Evolutionary conservation across 2,888 invertebrate species (phyloP).

Genomic region (Zaprionus obscuricornis): DNA sequence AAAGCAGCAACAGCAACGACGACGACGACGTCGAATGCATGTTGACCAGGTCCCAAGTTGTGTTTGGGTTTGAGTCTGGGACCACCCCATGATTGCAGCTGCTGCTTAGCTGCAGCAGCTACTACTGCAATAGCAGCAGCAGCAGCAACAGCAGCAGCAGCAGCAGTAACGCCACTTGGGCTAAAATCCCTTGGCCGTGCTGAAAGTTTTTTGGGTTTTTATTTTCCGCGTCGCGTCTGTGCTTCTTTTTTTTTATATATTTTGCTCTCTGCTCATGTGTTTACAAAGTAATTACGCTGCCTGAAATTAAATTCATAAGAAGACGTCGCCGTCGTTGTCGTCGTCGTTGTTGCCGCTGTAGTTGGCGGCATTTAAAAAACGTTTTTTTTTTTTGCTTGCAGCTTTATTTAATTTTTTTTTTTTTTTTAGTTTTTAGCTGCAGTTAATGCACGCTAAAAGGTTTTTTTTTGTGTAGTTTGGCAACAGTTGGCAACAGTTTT

Average conservation of each 20-base stretch:
- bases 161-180: conserved; percentile 57
- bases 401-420: conserved; percentile 19
- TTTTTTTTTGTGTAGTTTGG: conserved; percentile 34
- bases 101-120: conserved; percentile 37
- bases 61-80: conserved; percentile 3
- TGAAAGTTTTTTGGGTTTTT: conserved; percentile 43
- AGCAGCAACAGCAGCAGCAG: conserved; percentile 52
- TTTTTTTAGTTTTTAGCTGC: conserved; percentile 33
- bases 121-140: conserved; percentile 24
- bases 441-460: conserved; percentile 75
- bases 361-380: conserved; percentile 66
- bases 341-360: not conserved
- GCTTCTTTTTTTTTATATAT: conserved; percentile 36
- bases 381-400: conserved; percentile 29
- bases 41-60: conserved; percentile 43
- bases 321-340: conserved; percentile 43
- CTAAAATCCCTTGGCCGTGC: conserved; percentile 63
- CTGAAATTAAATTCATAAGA: conserved; percentile 81
- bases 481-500: conserved; percentile 51
- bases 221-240: conserved; percentile 38
- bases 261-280: conserved; percentile 71
- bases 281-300: conserved; percentile 81
- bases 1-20: conserved; percentile 16
- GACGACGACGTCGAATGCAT: conserved; percentile 20
- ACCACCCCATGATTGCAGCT: conserved; percentile 71